Conservation (phyloP, 2,888 invertebrate genomes). For the Pristionchus mayeri region DNA sequence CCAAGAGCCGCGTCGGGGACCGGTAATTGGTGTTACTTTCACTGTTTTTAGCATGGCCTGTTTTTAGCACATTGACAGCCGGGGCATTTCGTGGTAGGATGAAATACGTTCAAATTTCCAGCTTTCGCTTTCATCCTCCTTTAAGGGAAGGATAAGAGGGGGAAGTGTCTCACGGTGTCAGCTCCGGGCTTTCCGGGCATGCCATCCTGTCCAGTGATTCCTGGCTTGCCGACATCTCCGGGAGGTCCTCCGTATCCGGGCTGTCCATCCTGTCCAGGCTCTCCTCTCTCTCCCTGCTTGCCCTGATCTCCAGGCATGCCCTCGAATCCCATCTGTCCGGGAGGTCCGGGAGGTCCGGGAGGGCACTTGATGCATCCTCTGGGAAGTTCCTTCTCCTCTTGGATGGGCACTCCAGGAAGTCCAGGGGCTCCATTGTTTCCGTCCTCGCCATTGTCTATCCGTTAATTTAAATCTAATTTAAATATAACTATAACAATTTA, state of each 20-base stretch:
- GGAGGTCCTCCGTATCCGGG: conserved; percentile 55
- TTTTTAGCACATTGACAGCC: too few species aligned
- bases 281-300: conserved; percentile 63
- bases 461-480: too few species aligned
- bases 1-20: too few species aligned
- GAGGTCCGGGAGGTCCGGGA: conserved; percentile 63
- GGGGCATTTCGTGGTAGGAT: too few species aligned
- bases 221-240: conserved; percentile 51
- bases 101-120: too few species aligned
- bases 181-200: conserved; percentile 61
- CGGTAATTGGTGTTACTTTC: too few species aligned
- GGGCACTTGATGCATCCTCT: conserved; percentile 68
- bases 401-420: conserved; percentile 64
- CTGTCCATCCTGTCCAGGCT: conserved; percentile 64
- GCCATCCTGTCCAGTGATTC: conserved; percentile 53
- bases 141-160: too few species aligned
- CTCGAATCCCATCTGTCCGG: conserved; percentile 55
- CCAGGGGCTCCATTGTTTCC: conserved; percentile 68
- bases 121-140: too few species aligned
- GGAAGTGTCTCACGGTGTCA: too few species aligned
- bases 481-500: too few species aligned
- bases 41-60: too few species aligned
- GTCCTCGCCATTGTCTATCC: conserved; percentile 65
- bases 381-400: conserved; percentile 60
- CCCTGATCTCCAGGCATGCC: conserved; percentile 66